phyloP scores from a whole-genome alignment of 2,113 vertebrate species.

The Paracanthobrama guichenoti region DNA sequence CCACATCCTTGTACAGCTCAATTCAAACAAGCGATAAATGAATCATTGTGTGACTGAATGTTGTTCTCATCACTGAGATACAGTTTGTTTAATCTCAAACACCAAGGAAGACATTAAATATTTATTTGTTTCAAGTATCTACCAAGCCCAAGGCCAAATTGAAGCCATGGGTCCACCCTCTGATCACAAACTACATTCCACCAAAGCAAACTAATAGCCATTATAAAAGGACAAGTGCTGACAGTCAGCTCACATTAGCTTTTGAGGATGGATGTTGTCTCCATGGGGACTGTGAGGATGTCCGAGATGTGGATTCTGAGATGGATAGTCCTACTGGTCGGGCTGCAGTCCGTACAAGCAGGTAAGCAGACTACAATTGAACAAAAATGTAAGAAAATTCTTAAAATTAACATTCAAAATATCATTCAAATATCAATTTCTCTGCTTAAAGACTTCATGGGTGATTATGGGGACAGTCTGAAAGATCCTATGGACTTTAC shows the following conservation, averaged over 20 bases:
- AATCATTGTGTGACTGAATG: neutral
- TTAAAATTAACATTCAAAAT: neutral
- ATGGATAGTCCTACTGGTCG: conserved; percentile 11
- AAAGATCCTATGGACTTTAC: neutral
- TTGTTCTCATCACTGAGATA: neutral
- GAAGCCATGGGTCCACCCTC: conserved; percentile 32
- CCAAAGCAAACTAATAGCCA: conserved; percentile 19
- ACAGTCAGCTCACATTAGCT: neutral
- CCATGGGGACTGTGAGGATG: conserved; percentile 28
- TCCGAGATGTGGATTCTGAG: conserved; percentile 29
- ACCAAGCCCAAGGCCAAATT: neutral
- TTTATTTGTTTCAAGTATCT: conserved; percentile 3
- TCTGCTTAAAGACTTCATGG: neutral
- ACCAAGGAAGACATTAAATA: neutral
- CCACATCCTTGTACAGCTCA: conserved; percentile 14
- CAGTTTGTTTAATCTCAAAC: neutral
- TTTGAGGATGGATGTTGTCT: neutral
- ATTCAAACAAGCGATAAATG: neutral
- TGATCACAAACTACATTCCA: conserved; percentile 16
- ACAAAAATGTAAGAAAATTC: neutral
- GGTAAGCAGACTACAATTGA: neutral
- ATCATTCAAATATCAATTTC: neutral
- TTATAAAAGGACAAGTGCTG: neutral
- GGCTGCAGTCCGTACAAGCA: conserved; percentile 15
- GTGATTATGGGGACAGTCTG: neutral